A percentile compares a stretch with the other conserved stretches of the same genome.
These are phyloP conservation scores for Cantharis nigra DNA, from an alignment of 2,888 invertebrate species.

Conservation along the genomic window DNA sequence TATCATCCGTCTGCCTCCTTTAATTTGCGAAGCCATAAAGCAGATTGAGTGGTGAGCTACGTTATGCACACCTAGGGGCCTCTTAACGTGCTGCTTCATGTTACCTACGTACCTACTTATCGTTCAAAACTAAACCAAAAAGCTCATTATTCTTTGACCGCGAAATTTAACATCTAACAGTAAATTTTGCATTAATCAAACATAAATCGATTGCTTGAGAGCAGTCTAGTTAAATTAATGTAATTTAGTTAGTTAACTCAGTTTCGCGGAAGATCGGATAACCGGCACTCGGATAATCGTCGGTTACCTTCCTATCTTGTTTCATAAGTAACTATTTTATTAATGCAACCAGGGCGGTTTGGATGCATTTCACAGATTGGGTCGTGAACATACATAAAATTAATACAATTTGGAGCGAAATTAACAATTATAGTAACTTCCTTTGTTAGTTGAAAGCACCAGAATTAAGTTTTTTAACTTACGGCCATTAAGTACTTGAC, in stretches of 20 bases:
- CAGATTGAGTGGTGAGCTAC: conserved; percentile 50
- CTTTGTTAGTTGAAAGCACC: not conserved
- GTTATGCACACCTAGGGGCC: conserved; percentile 51
- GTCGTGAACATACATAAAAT: no score
- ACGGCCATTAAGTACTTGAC: not conserved
- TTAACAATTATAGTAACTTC: no score
- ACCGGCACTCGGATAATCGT: no score
- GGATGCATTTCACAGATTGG: no score
- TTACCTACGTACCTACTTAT: conserved; percentile 21
- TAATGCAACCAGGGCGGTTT: no score
- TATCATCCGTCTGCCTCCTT: conserved; percentile 50
- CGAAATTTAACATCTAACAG: not conserved
- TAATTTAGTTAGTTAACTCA: no score
- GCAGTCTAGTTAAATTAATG: no score
- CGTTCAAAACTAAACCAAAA: conserved; percentile 13
- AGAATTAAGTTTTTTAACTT: not conserved
- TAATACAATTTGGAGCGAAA: no score
- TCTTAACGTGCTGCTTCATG: conserved; percentile 32
- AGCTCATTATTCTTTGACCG: conserved; percentile 18
- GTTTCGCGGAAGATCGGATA: no score
- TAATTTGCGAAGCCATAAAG: conserved; percentile 51
- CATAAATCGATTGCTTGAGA: not conserved
- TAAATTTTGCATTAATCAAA: not conserved
- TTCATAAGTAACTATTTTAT: no score
- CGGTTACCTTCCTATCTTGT: no score